A percentile compares a stretch with the other conserved stretches of the same genome.
Evolutionary conservation across 2,888 invertebrate genomes (phyloP).

Genomic region (Megamerina dolium): DNA sequence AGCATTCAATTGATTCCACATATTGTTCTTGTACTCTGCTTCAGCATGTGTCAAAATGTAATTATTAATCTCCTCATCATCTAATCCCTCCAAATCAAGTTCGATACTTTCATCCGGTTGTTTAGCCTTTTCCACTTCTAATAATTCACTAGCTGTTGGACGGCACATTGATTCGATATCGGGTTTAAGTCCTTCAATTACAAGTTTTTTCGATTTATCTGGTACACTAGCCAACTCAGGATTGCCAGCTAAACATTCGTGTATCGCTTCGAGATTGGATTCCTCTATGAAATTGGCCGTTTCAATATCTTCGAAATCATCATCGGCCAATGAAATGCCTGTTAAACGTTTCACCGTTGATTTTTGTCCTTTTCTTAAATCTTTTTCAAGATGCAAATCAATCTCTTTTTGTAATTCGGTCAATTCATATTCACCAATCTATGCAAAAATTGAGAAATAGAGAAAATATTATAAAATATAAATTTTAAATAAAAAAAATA

Average conservation of each 20-base stretch:
- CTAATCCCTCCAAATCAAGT: conserved; percentile 66
- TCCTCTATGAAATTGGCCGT: conserved; percentile 50
- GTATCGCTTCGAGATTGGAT: conserved; percentile 50
- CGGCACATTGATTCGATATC: conserved; percentile 75
- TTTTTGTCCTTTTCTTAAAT: conserved; percentile 51
- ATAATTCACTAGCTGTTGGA: conserved; percentile 50
- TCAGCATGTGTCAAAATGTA: conserved; percentile 81
- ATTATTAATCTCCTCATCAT: conserved; percentile 84
- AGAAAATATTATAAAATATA: neutral
- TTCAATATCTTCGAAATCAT: conserved; percentile 45
- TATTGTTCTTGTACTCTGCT: conserved; percentile 67
- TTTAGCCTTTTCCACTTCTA: conserved; percentile 46
- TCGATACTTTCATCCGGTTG: conserved; percentile 48
- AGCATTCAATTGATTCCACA: conserved; percentile 87
- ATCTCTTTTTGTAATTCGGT: conserved; percentile 80
- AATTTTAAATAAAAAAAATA: neutral
- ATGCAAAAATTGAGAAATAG: neutral
- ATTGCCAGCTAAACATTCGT: conserved; percentile 43
- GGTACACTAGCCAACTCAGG: conserved; percentile 23
- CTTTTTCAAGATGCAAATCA: conserved; percentile 70
- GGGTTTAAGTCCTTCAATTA: conserved; percentile 54
- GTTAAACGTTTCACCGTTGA: conserved; percentile 25
- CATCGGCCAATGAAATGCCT: conserved; percentile 20
- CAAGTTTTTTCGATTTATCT: conserved; percentile 21
- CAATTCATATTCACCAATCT: conserved; percentile 59